phyloP scores from a whole-genome alignment of 2,113 vertebrate species.

The Macaca nemestrina region DNA sequence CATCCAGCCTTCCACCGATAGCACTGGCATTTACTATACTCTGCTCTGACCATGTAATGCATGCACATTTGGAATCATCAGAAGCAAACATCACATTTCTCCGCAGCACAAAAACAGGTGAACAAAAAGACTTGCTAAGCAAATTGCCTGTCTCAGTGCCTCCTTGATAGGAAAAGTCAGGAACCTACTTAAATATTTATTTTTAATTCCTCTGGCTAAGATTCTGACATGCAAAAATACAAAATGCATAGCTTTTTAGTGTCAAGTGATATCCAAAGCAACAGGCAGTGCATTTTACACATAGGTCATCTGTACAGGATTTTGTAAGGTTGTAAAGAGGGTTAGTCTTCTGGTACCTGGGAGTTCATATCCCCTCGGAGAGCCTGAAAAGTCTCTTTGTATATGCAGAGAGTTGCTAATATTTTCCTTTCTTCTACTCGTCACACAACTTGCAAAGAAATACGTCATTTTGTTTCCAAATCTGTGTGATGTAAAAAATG shows the following conservation, averaged over 20 bases:
- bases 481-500: slow-evolving; percentile 13
- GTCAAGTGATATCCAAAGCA: slow-evolving; percentile 66
- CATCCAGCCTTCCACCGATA: slow-evolving; percentile 43
- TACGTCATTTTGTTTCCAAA: not conserved
- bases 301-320: slow-evolving; percentile 14
- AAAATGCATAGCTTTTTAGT: slow-evolving; percentile 72
- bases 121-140: slow-evolving; percentile 70
- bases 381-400: not conserved
- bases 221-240: slow-evolving; percentile 73
- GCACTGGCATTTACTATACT: slow-evolving; percentile 48
- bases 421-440: not conserved
- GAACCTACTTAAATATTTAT: slow-evolving; percentile 80
- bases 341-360: not conserved
- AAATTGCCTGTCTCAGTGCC: slow-evolving; percentile 62
- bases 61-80: slow-evolving; percentile 53
- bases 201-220: slow-evolving; percentile 77
- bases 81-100: slow-evolving; percentile 63
- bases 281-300: slow-evolving; percentile 48
- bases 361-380: not conserved
- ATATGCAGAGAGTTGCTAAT: not conserved
- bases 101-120: slow-evolving; percentile 46
- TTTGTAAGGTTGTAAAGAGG: slow-evolving; percentile 2
- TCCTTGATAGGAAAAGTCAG: slow-evolving; percentile 71
- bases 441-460: not conserved
- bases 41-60: slow-evolving; percentile 48